phyloP scores from a whole-genome alignment of 2,797 vertebrate genomes.

The Gymnoscopelus microlampas region DNA sequence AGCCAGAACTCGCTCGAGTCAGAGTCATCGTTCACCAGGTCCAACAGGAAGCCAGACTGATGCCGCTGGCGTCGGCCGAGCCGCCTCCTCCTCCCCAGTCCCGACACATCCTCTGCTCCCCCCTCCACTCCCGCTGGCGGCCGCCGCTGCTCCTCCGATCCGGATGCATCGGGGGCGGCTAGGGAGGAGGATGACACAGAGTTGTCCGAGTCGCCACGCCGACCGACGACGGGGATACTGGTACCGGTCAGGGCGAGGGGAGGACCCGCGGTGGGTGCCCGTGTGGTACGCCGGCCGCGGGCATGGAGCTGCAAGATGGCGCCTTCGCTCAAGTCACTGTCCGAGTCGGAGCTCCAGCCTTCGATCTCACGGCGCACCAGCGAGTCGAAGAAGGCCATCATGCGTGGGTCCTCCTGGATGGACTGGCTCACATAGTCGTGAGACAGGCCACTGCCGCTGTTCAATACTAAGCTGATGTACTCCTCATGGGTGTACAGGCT shows the following conservation, averaged over 20 bases:
- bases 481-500: constrained; percentile 98
- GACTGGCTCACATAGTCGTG: constrained; percentile 98
- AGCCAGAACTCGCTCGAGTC: constrained; percentile 95
- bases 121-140: constrained; percentile 33
- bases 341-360: constrained; percentile 98
- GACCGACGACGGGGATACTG: constrained; percentile 10
- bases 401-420: constrained; percentile 96
- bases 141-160: constrained; percentile 50
- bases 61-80: constrained; percentile 61
- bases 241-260: neutral
- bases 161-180: constrained; percentile 78
- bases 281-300: constrained; percentile 66
- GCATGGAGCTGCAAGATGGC: constrained; percentile 96
- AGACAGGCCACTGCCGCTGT: constrained; percentile 95
- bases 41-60: constrained; percentile 89
- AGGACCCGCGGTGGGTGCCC: constrained; percentile 25
- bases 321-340: constrained; percentile 93
- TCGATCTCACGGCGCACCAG: constrained; percentile 96
- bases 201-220: constrained; percentile 90
- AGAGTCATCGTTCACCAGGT: constrained; percentile 93
- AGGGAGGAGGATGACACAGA: constrained; percentile 87
- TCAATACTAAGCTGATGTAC: constrained; percentile 97
- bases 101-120: constrained; percentile 79
- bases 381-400: constrained; percentile 99
- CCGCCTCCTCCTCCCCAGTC: constrained; percentile 74